Conservation (phyloP, 1,140 invertebrate genomes). For the Tetranychus urticae region DNA sequence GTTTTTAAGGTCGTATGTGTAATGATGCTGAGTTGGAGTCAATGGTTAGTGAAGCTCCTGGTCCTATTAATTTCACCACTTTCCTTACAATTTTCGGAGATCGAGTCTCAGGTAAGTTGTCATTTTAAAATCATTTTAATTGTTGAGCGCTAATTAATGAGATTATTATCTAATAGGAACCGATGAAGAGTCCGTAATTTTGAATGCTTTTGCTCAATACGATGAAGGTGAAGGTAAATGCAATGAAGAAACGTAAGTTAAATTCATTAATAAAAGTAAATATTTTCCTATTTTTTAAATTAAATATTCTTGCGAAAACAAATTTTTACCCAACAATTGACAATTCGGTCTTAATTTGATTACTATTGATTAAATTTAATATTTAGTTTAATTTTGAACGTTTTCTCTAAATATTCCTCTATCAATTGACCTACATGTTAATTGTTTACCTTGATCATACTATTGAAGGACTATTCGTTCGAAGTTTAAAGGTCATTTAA, state of each 20-base stretch:
- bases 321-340: conserved; percentile 26
- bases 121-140: conserved; percentile 1
- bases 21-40: conserved; percentile 71
- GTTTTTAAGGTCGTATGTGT: conserved; percentile 33
- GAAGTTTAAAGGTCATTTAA: no score
- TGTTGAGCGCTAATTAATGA: conserved; percentile 72
- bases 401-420: no score
- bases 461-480: no score
- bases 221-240: conserved; percentile 37
- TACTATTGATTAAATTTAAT: not conserved
- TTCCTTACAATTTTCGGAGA: conserved; percentile 71
- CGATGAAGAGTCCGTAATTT: conserved; percentile 82
- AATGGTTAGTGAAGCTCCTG: conserved; percentile 67
- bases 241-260: conserved; percentile 29
- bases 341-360: not conserved
- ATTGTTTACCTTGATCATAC: not conserved
- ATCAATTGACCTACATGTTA: no score
- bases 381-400: conserved; percentile 14
- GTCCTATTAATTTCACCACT: conserved; percentile 86
- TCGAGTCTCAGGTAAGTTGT: conserved; percentile 41
- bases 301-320: conserved; percentile 72
- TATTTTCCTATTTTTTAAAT: conserved; percentile 61
- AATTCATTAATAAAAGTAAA: conserved; percentile 32
- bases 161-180: conserved; percentile 47
- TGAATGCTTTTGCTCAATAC: conserved; percentile 84